A percentile compares a stretch with the other conserved stretches of the same genome.
These are phyloP conservation scores for Lucinisca nassula DNA, from an alignment of 2,888 invertebrate species.

Conservation along the genomic window DNA sequence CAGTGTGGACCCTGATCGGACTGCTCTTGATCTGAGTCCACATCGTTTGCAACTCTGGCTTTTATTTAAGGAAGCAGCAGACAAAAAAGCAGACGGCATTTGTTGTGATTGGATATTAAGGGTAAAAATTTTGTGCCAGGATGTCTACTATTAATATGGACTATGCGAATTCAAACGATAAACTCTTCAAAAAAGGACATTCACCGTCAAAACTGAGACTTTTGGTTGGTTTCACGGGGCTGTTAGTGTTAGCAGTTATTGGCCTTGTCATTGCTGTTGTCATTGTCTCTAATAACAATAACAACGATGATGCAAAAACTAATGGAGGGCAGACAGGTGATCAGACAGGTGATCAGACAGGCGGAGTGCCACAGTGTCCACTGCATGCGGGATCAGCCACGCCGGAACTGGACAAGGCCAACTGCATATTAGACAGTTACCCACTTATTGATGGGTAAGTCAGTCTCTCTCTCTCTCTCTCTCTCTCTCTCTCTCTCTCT, in stretches of 20 bases:
- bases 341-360: background rate
- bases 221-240: conserved; percentile 21
- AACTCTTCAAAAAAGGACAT: background rate
- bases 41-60: no score
- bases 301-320: background rate
- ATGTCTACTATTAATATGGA: background rate
- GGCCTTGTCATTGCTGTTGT: conserved; percentile 57
- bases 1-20: no score
- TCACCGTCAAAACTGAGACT: background rate
- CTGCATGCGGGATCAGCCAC: background rate
- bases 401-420: conserved; percentile 12
- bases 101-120: no score
- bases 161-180: background rate
- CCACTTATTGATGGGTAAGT: conserved; percentile 48
- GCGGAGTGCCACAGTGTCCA: background rate
- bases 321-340: background rate
- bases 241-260: conserved; percentile 36
- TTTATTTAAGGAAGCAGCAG: no score
- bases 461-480: background rate
- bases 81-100: no score
- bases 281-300: conserved; percentile 23
- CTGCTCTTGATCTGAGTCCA: no score
- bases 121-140: no score
- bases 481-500: background rate
- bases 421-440: conserved; percentile 13